Conservation (phyloP, 2,113 vertebrate genomes). For the Columba livia region DNA sequence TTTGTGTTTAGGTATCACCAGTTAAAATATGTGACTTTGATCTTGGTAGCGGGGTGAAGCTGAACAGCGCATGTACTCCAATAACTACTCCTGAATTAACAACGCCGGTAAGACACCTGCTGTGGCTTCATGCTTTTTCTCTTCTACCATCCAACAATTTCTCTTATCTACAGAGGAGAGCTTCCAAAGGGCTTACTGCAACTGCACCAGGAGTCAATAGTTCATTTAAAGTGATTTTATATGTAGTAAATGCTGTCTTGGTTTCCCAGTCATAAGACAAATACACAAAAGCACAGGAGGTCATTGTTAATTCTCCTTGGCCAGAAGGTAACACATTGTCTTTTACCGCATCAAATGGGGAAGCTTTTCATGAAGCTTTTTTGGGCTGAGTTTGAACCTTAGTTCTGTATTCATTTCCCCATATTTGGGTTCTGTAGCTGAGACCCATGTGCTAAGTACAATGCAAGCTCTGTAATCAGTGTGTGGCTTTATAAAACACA, state of each 20-base stretch:
- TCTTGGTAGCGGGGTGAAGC: conserved; percentile 93
- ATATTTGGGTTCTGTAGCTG: background rate
- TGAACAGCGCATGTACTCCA: conserved; percentile 92
- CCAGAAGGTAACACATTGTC: background rate
- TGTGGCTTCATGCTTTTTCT: background rate
- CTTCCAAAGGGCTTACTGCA: background rate
- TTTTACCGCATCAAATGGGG: background rate
- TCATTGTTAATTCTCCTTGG: background rate
- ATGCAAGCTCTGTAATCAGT: background rate
- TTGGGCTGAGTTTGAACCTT: background rate
- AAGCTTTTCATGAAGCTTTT: background rate
- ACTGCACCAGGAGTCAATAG: background rate
- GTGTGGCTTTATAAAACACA: background rate
- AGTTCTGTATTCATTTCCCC: background rate
- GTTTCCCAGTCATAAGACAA: background rate
- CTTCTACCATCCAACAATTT: background rate
- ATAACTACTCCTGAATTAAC: conserved; percentile 96
- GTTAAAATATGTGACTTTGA: conserved; percentile 99
- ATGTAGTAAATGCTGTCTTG: background rate
- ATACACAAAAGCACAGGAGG: background rate
- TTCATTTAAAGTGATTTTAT: background rate
- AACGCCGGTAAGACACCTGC: conserved; percentile 82
- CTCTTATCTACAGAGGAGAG: background rate
- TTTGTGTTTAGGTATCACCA: conserved; percentile 84
- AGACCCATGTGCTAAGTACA: background rate